A percentile compares a stretch with the other conserved stretches of the same genome.
phyloP scores from a whole-genome alignment of 2,888 invertebrate genomes.

The Drosophila setosimentum region DNA sequence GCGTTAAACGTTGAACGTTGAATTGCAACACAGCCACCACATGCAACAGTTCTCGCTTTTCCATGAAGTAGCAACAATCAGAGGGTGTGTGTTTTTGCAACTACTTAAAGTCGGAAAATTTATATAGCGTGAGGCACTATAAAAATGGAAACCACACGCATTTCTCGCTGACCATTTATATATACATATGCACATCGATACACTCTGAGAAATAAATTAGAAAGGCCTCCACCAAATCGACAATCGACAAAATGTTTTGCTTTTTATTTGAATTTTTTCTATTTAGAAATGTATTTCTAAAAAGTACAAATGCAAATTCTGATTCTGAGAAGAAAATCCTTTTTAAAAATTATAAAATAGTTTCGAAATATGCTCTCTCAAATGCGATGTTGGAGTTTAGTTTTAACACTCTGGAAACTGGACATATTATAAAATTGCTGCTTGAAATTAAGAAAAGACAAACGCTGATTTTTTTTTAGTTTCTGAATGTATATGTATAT shows the following conservation, averaged over 20 bases:
- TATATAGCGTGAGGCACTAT: not conserved
- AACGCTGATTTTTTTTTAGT: not conserved
- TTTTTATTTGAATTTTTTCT: not conserved
- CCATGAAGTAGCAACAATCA: not conserved
- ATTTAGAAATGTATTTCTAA: not conserved
- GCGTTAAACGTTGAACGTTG: not conserved
- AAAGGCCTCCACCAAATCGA: not conserved
- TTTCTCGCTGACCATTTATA: not conserved
- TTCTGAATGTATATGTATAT: not conserved
- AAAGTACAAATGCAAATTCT: not conserved
- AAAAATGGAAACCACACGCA: conserved; percentile 3
- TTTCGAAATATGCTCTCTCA: not conserved
- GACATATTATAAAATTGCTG: not conserved
- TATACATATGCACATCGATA: not conserved
- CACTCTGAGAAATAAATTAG: not conserved
- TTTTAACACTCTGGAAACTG: too few species aligned
- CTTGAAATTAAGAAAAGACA: not conserved
- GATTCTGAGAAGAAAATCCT: not conserved
- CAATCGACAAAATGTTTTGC: not conserved
- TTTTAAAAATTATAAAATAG: not conserved
- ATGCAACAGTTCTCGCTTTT: not conserved
- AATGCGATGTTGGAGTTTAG: not conserved
- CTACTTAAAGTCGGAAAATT: not conserved
- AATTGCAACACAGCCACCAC: not conserved
- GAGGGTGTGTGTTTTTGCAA: not conserved